These are phyloP conservation scores for Apis cerana DNA, from an alignment of 1,140 invertebrate genomes.

Conservation along the genomic window DNA sequence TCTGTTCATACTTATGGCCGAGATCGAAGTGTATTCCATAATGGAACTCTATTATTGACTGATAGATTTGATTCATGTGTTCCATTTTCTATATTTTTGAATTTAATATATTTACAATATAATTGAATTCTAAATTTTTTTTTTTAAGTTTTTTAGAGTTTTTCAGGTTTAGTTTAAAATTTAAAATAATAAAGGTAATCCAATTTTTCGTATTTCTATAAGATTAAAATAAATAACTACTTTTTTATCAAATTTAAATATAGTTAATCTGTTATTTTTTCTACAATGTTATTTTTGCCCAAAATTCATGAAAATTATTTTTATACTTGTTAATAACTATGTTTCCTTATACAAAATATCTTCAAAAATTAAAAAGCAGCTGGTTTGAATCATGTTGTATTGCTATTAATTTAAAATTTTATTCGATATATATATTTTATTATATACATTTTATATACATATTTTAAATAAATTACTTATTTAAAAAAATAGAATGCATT, in stretches of 20 bases:
- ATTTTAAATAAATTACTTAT: too few relatives aligned
- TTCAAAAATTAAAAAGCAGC: constrained; percentile 41
- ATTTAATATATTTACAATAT: neutral
- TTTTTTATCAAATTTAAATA: neutral
- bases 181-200: constrained; percentile 25
- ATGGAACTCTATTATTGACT: constrained; percentile 14
- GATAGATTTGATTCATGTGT: constrained; percentile 2
- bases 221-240: neutral
- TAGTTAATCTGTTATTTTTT: neutral
- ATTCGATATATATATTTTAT: too few relatives aligned
- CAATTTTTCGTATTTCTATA: neutral
- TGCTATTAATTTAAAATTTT: constrained; percentile 49
- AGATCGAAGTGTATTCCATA: constrained; percentile 26
- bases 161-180: constrained; percentile 27
- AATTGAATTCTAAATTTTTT: constrained; percentile 5
- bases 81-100: neutral
- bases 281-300: neutral
- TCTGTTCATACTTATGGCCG: constrained; percentile 34
- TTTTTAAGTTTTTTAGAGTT: constrained; percentile 33
- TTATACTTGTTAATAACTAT: neutral
- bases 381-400: constrained; percentile 42
- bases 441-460: too few relatives aligned
- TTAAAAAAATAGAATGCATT: neutral
- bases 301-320: neutral
- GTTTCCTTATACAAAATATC: neutral